Percentiles rank a stretch among this genome's conserved stretches.
These are phyloP conservation scores for Morone chrysops DNA, from an alignment of 2,113 vertebrate species.

Conservation along the genomic window DNA sequence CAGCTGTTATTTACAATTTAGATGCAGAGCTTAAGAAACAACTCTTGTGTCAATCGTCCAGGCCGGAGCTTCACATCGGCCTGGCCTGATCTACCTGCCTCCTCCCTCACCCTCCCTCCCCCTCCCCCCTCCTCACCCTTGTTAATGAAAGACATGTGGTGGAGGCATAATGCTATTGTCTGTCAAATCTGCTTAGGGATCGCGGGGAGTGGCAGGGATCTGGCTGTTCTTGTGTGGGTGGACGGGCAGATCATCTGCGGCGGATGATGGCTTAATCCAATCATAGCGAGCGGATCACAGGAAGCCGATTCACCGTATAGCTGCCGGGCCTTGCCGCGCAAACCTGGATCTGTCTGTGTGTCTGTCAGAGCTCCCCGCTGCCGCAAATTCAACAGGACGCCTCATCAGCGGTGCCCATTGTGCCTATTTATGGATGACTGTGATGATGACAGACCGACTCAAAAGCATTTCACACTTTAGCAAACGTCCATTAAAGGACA, in stretches of 20 bases:
- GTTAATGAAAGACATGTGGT: slow-evolving; percentile 76
- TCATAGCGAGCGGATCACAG: slow-evolving; percentile 69
- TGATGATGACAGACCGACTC: slow-evolving; percentile 31
- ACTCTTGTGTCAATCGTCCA: neutral
- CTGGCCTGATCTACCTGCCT: slow-evolving; percentile 16
- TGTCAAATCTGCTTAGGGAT: slow-evolving; percentile 80
- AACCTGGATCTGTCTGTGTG: slow-evolving; percentile 33
- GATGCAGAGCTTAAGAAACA: neutral
- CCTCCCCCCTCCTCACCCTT: neutral
- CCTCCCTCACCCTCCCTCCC: neutral
- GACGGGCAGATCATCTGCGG: slow-evolving; percentile 65
- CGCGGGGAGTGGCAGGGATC: slow-evolving; percentile 48
- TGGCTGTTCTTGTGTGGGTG: slow-evolving; percentile 54
- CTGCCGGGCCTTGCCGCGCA: neutral
- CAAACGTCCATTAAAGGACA: slow-evolving; percentile 53
- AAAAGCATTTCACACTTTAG: slow-evolving; percentile 54
- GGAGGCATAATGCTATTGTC: slow-evolving; percentile 68
- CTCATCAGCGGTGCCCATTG: slow-evolving; percentile 12
- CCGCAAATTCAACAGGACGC: slow-evolving; percentile 30
- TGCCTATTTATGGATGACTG: slow-evolving; percentile 32
- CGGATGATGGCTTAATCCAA: slow-evolving; percentile 76
- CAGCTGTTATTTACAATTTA: neutral
- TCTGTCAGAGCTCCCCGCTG: slow-evolving; percentile 6
- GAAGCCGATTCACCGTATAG: slow-evolving; percentile 55
- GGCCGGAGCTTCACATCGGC: neutral